Conservation (phyloP, 92 coral and sea anemone genomes). For the Anthopleura xanthogrammica region DNA sequence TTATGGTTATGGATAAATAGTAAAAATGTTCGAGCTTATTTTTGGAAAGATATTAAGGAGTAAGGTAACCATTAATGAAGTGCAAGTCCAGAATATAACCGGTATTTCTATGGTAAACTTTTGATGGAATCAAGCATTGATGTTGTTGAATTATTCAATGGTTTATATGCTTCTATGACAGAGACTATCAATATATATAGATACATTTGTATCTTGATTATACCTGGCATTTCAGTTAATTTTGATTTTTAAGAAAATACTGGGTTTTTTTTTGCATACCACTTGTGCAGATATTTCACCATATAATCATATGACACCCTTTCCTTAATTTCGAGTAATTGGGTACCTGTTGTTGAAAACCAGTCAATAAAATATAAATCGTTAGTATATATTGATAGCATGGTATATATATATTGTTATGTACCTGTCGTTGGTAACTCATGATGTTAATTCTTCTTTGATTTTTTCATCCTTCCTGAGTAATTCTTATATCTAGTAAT, state of each 20-base stretch:
- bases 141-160: slow-evolving; percentile 33
- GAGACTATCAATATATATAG: background rate
- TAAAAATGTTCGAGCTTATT: background rate
- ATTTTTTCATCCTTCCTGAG: background rate
- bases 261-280: background rate
- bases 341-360: slow-evolving; percentile 2
- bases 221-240: background rate
- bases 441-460: background rate
- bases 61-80: background rate
- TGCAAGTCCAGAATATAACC: background rate
- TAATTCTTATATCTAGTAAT: background rate
- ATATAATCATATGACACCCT: background rate
- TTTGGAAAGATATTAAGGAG: background rate
- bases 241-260: background rate
- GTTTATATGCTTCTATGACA: slow-evolving; percentile 6
- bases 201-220: slow-evolving; percentile 14
- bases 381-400: background rate
- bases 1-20: slow-evolving; percentile 15
- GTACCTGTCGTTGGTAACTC: background rate
- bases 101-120: background rate
- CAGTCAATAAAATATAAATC: background rate
- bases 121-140: slow-evolving; percentile 18
- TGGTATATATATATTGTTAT: background rate
- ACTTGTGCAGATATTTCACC: background rate
- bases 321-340: background rate